These are phyloP conservation scores for Axinella damicornis DNA, from an alignment of 37 sponge, comb jelly and placozoan genomes.

Conservation along the genomic window DNA sequence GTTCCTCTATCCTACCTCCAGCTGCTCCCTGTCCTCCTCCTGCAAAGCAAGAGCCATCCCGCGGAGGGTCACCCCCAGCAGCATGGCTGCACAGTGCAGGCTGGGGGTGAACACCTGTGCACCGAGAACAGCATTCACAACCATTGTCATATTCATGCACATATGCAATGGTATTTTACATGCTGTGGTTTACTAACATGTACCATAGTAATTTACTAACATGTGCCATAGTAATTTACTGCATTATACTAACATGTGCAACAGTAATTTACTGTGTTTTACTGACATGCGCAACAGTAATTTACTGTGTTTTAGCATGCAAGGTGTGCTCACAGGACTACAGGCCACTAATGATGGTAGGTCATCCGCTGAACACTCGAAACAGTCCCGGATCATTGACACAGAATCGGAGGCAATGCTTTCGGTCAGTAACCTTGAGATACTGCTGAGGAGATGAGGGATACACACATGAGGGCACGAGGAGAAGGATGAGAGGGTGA, in stretches of 20 bases:
- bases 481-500: not conserved
- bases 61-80: conserved; percentile 45
- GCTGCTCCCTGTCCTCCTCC: conserved; percentile 3
- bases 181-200: not conserved
- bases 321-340: conserved; percentile 45
- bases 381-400: not conserved
- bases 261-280: too few species aligned
- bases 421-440: conserved; percentile 17
- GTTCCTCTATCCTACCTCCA: not conserved
- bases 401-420: conserved; percentile 30
- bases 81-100: conserved; percentile 54
- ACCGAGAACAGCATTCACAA: too few species aligned
- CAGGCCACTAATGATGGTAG: conserved; percentile 7
- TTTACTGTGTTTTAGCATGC: too few species aligned
- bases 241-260: too few species aligned
- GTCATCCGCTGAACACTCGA: not conserved
- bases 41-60: conserved; percentile 14
- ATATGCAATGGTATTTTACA: too few species aligned
- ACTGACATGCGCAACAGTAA: too few species aligned
- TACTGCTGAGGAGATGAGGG: not conserved
- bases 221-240: too few species aligned
- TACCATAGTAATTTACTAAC: too few species aligned
- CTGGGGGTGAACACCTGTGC: conserved; percentile 53
- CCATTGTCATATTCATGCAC: too few species aligned
- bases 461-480: not conserved